phyloP scores from a whole-genome alignment of 2,797 vertebrate genomes.

The Hydrophis major region DNA sequence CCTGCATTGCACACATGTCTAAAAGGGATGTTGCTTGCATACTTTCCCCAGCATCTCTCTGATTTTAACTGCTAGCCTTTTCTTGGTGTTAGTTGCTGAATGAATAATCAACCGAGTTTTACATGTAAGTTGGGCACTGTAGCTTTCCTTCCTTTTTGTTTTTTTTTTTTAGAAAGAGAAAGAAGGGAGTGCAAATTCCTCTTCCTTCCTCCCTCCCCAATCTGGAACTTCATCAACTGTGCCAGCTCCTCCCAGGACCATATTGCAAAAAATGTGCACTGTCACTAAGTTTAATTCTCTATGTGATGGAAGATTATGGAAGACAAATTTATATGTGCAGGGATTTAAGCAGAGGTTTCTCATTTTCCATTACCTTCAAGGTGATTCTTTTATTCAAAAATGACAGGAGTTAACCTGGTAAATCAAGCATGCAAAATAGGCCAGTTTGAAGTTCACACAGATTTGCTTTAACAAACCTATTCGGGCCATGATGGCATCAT shows the following conservation, averaged over 20 bases:
- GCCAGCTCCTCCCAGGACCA: neutral
- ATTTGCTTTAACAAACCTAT: neutral
- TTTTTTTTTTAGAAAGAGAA: neutral
- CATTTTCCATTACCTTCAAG: neutral
- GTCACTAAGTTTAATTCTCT: neutral
- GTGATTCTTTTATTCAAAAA: neutral
- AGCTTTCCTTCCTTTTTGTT: neutral
- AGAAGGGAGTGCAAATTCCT: neutral
- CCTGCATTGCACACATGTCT: neutral
- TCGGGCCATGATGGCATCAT: neutral
- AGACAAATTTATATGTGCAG: neutral
- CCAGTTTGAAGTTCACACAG: neutral
- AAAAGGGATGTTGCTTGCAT: neutral
- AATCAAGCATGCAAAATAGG: neutral
- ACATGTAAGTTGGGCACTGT: neutral
- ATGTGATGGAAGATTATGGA: neutral
- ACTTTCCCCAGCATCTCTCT: neutral
- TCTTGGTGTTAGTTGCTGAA: neutral
- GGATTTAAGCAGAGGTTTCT: neutral
- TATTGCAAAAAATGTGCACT: neutral
- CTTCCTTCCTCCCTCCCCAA: neutral
- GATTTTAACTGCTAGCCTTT: neutral
- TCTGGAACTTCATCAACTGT: neutral
- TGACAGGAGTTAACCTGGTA: neutral
- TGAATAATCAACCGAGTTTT: neutral